Evolutionary conservation across 2,888 invertebrate genomes (phyloP), one percentile per base, ranked within the genome.

Genomic region (Theodoxus fluviatilis): DNA sequence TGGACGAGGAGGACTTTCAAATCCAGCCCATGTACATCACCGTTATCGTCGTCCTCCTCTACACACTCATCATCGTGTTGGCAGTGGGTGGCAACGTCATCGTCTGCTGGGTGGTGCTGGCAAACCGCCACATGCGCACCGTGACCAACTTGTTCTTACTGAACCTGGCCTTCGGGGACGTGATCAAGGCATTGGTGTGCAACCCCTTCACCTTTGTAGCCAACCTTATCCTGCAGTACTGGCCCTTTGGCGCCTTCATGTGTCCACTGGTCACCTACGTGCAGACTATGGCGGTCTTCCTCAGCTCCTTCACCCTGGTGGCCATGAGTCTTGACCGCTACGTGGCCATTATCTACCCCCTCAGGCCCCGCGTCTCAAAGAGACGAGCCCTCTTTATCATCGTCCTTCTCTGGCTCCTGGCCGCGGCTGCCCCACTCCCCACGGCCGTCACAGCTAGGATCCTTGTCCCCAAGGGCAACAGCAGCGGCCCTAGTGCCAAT

Each of bases 291-390:
- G 82, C 86, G 0, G 89, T 89, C n/a, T 87, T 89, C 73, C 93
- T 95, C 71, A 94, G 94, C 84, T 94, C 96, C 7, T 96, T 96
- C 85, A 96, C 96, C 0, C 87, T 96, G 80, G 92, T 96, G 38
- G 95, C 95, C 52, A 94, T 96, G 86, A 95, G 95, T 77, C 91
- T 94, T 69, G 96, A 96, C 88, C 91, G 95, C n/a, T 96, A 94
- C 84, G 92, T 94, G 86, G 94, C 94, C 67, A 95, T 96, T 72
- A 92, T 95, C 91, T 93, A 94, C 89, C 96, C 96, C 0, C 87
- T 96, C 68, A 90, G 92, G 76, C 95, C 94, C 0, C 90, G 94
- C 52, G 90, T 95, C 82, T 92, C 93, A 40, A 93, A 93, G 82
- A 90, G 90, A 57, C 90, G 90, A 9, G 93, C 93, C 0, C 91